A percentile compares a stretch with the other conserved stretches of the same genome.
phyloP scores from a whole-genome alignment of 2,888 invertebrate genomes.

The Hololepta plana region DNA sequence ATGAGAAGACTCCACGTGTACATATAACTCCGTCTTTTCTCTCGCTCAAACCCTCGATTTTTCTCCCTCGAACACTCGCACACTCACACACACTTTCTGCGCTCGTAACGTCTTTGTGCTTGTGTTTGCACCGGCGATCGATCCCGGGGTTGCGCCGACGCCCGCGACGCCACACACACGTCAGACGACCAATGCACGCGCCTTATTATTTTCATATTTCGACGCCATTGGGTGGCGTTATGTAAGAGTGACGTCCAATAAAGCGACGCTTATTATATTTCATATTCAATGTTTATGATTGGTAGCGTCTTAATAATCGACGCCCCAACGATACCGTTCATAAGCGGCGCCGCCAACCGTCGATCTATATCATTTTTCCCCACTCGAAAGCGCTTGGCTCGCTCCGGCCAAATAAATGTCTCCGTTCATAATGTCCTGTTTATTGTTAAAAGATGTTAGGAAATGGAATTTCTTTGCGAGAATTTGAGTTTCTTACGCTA shows the following conservation, averaged over 20 bases:
- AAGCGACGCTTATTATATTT: constrained; percentile 20
- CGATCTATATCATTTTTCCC: background rate
- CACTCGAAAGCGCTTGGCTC: too few relatives aligned
- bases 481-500: too few relatives aligned
- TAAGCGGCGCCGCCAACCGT: constrained; percentile 14
- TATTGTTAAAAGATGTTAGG: too few relatives aligned
- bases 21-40: too few relatives aligned
- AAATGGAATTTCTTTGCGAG: too few relatives aligned
- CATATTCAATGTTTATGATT: constrained; percentile 20
- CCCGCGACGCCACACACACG: constrained; percentile 26
- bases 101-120: too few relatives aligned
- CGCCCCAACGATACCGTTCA: constrained; percentile 11
- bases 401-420: too few relatives aligned
- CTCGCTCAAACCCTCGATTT: too few relatives aligned
- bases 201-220: constrained; percentile 46
- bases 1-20: constrained; percentile 22
- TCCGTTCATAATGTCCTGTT: too few relatives aligned
- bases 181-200: constrained; percentile 34
- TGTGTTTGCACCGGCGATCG: too few relatives aligned
- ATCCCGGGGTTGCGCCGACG: constrained; percentile 22
- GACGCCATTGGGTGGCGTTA: constrained; percentile 34
- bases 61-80: too few relatives aligned
- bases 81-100: too few relatives aligned
- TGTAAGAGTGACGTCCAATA: constrained; percentile 21
- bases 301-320: constrained; percentile 14